Conservation (phyloP, 2,113 vertebrate species). For the Anguilla japonica region DNA sequence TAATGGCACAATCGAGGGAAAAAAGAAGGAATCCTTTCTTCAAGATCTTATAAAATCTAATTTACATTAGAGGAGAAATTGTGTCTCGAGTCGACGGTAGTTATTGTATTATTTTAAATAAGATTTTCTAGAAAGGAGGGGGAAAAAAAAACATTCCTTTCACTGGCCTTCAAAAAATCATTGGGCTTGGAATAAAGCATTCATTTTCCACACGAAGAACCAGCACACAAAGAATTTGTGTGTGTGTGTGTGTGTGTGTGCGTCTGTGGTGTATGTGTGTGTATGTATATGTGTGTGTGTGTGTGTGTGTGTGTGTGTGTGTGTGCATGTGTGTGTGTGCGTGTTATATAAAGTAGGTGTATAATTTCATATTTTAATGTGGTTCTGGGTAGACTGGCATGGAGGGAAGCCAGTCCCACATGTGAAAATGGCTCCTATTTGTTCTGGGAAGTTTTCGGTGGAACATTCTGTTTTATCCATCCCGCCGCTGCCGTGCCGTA, state of each 20-base stretch:
- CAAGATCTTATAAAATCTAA: conserved; percentile 70
- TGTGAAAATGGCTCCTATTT: conserved; percentile 60
- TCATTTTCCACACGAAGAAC: conserved; percentile 55
- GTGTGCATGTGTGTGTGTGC: no score
- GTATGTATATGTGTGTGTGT: neutral
- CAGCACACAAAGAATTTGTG: conserved; percentile 32
- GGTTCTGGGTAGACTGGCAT: neutral
- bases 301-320: no score
- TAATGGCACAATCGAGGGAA: conserved; percentile 89
- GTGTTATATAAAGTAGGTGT: no score
- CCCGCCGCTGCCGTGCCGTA: conserved; percentile 69
- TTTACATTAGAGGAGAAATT: conserved; percentile 72
- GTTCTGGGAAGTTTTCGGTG: conserved; percentile 74
- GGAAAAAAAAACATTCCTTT: conserved; percentile 52
- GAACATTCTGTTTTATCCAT: conserved; percentile 73
- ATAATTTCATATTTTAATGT: neutral
- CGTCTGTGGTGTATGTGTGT: no score
- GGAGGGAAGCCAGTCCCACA: conserved; percentile 6
- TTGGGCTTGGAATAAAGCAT: conserved; percentile 75
- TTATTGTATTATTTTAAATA: conserved; percentile 85
- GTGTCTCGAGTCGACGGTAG: conserved; percentile 75
- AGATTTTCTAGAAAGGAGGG: conserved; percentile 65
- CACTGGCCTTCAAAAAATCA: conserved; percentile 76
- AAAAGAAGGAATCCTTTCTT: conserved; percentile 64
- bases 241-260: conserved; percentile 30